Evolutionary conservation across 1,140 invertebrate genomes (phyloP).

Genomic region (Aphelinus atriplicis): DNA sequence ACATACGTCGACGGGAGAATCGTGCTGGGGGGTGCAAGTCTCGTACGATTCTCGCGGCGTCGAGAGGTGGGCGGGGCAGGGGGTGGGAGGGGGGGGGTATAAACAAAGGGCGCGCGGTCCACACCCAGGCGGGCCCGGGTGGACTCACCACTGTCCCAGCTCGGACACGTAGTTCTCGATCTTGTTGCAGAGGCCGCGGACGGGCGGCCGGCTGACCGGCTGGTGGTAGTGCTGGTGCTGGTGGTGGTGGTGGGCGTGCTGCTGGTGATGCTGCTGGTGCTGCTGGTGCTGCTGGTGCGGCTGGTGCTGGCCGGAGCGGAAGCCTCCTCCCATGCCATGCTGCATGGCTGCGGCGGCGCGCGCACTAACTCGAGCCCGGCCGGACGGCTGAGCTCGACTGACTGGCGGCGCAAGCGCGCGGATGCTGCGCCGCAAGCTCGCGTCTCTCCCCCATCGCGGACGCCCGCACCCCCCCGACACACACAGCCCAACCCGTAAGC

Average conservation of each 20-base stretch:
- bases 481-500: too few species aligned
- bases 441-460: too few species aligned
- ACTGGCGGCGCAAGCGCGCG: background rate
- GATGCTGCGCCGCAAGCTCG: background rate
- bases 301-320: background rate
- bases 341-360: conserved; percentile 2
- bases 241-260: background rate
- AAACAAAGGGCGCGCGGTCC: background rate
- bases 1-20: too few species aligned
- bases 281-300: background rate
- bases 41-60: too few species aligned
- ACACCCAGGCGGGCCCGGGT: background rate
- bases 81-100: too few species aligned
- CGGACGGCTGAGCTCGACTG: conserved; percentile 26
- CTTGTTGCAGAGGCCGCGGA: conserved; percentile 71
- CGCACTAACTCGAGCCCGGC: conserved; percentile 2
- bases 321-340: conserved; percentile 1
- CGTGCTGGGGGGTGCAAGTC: too few species aligned
- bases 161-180: conserved; percentile 74
- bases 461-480: too few species aligned
- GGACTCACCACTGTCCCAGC: conserved; percentile 72
- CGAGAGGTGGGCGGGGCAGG: too few species aligned
- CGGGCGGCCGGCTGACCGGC: conserved; percentile 36
- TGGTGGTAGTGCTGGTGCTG: conserved; percentile 11
- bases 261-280: background rate